These are phyloP conservation scores for Notospermus geniculatus DNA, from an alignment of 1,140 invertebrate genomes.

Conservation along the genomic window DNA sequence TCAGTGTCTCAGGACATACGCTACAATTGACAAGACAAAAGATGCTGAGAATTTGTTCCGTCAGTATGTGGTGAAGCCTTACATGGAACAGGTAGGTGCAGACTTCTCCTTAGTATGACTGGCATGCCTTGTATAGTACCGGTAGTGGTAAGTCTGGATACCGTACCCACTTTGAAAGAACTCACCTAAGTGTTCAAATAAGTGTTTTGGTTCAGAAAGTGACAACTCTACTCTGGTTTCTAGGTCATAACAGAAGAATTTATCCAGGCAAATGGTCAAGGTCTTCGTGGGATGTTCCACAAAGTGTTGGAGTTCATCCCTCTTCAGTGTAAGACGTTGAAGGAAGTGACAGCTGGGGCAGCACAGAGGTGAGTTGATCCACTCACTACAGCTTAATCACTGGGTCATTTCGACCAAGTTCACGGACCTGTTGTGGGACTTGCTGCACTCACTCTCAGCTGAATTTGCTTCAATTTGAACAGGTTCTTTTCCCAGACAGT, in stretches of 20 bases:
- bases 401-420: too few relatives aligned
- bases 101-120: too few relatives aligned
- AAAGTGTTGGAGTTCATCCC: conserved; percentile 72
- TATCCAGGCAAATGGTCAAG: conserved; percentile 69
- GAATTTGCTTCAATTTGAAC: too few relatives aligned
- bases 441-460: too few relatives aligned
- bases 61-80: conserved; percentile 70
- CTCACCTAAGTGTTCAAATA: too few relatives aligned
- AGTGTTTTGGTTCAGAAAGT: too few relatives aligned
- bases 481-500: too few relatives aligned
- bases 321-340: conserved; percentile 44
- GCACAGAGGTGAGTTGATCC: conserved; percentile 30
- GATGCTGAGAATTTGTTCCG: conserved; percentile 72
- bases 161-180: too few relatives aligned
- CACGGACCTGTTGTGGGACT: too few relatives aligned
- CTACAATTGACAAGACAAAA: conserved; percentile 61
- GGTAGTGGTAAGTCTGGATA: conserved; percentile 7
- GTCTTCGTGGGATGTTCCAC: conserved; percentile 72
- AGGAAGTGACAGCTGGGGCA: conserved; percentile 51
- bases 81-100: conserved; percentile 65
- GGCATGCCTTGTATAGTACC: neutral
- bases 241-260: conserved; percentile 71
- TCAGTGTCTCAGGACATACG: conserved; percentile 55
- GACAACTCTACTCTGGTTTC: conserved; percentile 13
- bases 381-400: too few relatives aligned